Evolutionary conservation across 2,888 invertebrate species (phyloP).

Genomic region (Podabrus alpinus): DNA sequence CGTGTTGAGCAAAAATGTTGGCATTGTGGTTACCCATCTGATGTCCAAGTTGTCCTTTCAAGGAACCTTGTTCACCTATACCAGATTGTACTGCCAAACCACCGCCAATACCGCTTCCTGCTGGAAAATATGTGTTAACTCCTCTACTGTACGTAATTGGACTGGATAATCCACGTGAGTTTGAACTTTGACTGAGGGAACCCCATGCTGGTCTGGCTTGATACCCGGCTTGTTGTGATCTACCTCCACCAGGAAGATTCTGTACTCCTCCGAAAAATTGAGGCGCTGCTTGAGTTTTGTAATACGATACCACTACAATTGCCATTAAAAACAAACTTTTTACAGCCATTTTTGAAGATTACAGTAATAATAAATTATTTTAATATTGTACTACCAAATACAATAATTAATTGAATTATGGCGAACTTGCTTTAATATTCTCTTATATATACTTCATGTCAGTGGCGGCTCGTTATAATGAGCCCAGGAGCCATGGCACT

Average conservation of each 20-base stretch:
- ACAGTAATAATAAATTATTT: no score
- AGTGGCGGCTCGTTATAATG: no score
- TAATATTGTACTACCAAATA: no score
- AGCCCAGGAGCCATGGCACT: no score
- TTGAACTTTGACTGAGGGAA: constrained; percentile 11
- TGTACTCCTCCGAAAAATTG: constrained; percentile 21
- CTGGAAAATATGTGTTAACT: neutral
- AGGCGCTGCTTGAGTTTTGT: neutral
- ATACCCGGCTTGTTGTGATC: constrained; percentile 9
- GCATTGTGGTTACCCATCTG: constrained; percentile 6
- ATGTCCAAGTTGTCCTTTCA: neutral
- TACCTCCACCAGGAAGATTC: constrained; percentile 5
- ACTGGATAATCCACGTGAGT: constrained; percentile 3
- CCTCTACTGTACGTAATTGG: constrained; percentile 13
- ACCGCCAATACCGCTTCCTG: neutral
- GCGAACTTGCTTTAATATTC: neutral
- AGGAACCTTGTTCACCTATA: constrained; percentile 12
- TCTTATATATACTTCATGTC: no score
- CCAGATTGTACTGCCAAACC: constrained; percentile 2
- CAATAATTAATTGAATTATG: neutral
- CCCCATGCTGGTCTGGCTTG: constrained; percentile 24
- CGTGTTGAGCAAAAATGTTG: constrained; percentile 6
- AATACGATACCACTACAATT: neutral
- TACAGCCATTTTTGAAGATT: neutral
- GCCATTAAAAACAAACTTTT: neutral